These are phyloP conservation scores for Pangasius djambal DNA, from an alignment of 2,797 vertebrate species.

Conservation along the genomic window DNA sequence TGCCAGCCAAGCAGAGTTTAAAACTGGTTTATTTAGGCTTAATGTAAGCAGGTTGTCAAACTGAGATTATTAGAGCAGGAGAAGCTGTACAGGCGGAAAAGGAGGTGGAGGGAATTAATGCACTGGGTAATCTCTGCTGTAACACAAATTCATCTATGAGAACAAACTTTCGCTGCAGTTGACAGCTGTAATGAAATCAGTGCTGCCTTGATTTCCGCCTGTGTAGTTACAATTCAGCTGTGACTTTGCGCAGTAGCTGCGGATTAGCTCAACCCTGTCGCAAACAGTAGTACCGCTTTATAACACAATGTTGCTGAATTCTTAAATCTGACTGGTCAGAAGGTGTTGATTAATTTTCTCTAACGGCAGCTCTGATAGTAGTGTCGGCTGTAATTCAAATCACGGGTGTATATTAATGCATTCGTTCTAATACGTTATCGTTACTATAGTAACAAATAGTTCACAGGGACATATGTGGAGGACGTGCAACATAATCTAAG, in stretches of 20 bases:
- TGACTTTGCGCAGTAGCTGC: not conserved
- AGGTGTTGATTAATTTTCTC: not conserved
- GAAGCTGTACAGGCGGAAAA: slow-evolving; percentile 65
- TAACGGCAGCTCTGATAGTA: not conserved
- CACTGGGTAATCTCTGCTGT: slow-evolving; percentile 34
- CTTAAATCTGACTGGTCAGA: not conserved
- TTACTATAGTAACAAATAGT: not conserved
- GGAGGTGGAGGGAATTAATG: slow-evolving; percentile 65
- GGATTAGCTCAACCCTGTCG: not conserved
- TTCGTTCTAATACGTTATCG: not conserved
- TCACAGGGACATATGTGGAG: not conserved
- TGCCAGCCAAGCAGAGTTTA: slow-evolving; percentile 70
- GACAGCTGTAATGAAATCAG: slow-evolving; percentile 56
- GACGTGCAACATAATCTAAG: not conserved
- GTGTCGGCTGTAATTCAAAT: not conserved
- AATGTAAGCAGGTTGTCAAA: slow-evolving; percentile 79
- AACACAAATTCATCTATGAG: slow-evolving; percentile 59
- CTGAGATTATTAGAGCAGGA: slow-evolving; percentile 62
- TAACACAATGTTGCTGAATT: not conserved
- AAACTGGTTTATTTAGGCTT: slow-evolving; percentile 77
- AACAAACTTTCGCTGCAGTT: slow-evolving; percentile 65
- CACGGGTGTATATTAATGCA: no score
- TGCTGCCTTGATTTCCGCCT: not conserved
- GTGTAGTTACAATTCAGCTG: not conserved
- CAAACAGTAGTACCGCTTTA: not conserved